Percentiles rank a stretch among this genome's conserved stretches.
phyloP scores from a whole-genome alignment of 2,797 vertebrate species.

The Scleropages formosus region DNA sequence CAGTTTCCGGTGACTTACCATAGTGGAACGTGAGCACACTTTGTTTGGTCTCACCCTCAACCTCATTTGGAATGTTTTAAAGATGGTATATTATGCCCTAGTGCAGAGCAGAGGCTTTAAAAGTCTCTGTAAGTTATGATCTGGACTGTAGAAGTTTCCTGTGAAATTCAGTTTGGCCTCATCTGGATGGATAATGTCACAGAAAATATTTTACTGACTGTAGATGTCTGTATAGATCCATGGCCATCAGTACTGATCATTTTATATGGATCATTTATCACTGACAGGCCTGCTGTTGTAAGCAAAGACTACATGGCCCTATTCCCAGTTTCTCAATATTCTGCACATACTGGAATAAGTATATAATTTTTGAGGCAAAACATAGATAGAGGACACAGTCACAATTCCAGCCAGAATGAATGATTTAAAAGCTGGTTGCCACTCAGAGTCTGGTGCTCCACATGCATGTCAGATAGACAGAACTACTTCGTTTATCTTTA shows the following conservation, averaged over 20 bases:
- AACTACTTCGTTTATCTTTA: conserved; percentile 14
- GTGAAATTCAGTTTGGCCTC: neutral
- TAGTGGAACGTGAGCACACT: neutral
- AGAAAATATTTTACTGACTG: neutral
- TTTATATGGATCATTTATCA: too few relatives aligned
- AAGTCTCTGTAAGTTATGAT: neutral
- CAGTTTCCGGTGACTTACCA: conserved; percentile 20
- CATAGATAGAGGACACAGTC: neutral
- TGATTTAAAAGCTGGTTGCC: conserved; percentile 24
- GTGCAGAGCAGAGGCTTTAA: neutral
- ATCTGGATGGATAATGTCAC: neutral
- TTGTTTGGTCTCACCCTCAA: neutral
- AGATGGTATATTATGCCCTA: neutral
- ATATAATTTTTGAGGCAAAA: neutral
- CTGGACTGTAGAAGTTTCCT: neutral
- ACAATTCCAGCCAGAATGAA: conserved; percentile 3
- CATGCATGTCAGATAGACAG: neutral
- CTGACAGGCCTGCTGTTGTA: too few relatives aligned
- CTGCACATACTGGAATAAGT: neutral
- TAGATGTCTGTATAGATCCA: neutral
- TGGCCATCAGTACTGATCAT: too few relatives aligned
- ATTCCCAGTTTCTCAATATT: too few relatives aligned
- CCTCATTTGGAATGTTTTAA: neutral
- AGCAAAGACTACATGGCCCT: too few relatives aligned
- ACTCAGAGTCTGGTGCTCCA: neutral